phyloP scores from a whole-genome alignment of 2,797 vertebrate species.

The Urophycis tenuis region DNA sequence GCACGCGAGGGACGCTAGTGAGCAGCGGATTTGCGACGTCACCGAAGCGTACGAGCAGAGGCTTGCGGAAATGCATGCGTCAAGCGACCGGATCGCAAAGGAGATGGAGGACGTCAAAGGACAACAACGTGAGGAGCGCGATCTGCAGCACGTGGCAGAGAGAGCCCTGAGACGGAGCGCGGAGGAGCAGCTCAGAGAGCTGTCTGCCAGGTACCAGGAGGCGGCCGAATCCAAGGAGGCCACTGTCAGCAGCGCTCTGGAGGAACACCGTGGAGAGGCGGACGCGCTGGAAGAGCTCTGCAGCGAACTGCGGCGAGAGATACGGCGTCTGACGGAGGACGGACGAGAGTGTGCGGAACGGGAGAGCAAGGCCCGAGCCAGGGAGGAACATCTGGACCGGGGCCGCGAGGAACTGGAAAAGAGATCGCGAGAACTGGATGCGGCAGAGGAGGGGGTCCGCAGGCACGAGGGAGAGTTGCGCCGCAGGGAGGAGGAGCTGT shows the following conservation, averaged over 20 bases:
- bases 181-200: conserved; percentile 24
- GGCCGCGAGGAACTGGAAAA: conserved; percentile 26
- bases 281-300: conserved; percentile 32
- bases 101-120: conserved; percentile 35
- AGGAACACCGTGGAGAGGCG: conserved; percentile 38
- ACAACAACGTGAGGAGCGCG: conserved; percentile 43
- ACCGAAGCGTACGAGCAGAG: conserved; percentile 18
- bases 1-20: conserved; percentile 32
- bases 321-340: conserved; percentile 25
- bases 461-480: conserved; percentile 32
- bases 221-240: conserved; percentile 29
- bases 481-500: conserved; percentile 36
- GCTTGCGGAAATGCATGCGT: conserved; percentile 38
- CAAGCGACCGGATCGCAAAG: conserved; percentile 45
- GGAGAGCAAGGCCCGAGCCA: conserved; percentile 24
- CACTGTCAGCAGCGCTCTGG: conserved; percentile 22
- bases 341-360: conserved; percentile 12
- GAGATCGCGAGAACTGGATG: not conserved
- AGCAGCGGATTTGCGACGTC: conserved; percentile 14
- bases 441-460: conserved; percentile 33
- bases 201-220: conserved; percentile 28
- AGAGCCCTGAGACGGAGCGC: conserved; percentile 14
- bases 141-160: conserved; percentile 27
- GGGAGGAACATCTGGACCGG: conserved; percentile 24
- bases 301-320: conserved; percentile 26